These are phyloP conservation scores for Solea solea DNA, from an alignment of 2,113 vertebrate species.

Conservation along the genomic window DNA sequence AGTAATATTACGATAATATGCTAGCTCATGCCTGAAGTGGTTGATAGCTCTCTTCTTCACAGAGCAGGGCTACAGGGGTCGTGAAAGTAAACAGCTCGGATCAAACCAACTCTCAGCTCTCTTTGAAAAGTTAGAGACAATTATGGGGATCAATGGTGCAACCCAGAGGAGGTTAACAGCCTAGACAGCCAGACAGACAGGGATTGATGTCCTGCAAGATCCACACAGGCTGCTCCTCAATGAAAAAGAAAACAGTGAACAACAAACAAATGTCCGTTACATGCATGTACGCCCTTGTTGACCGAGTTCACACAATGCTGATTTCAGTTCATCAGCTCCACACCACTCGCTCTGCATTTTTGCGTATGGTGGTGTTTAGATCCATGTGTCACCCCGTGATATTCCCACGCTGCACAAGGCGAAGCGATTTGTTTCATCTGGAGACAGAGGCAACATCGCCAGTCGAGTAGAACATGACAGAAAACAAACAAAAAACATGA, in stretches of 20 bases:
- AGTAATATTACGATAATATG: conserved; percentile 68
- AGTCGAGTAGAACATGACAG: conserved; percentile 5
- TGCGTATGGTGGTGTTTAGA: too few relatives aligned
- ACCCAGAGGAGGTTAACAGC: conserved; percentile 77
- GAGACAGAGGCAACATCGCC: too few relatives aligned
- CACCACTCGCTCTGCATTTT: too few relatives aligned
- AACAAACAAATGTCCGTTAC: too few relatives aligned
- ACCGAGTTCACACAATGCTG: too few relatives aligned
- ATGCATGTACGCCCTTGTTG: too few relatives aligned
- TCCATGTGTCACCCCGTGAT: too few relatives aligned
- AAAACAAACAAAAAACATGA: neutral
- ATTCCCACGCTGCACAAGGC: too few relatives aligned
- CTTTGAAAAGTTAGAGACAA: conserved; percentile 78
- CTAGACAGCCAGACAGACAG: conserved; percentile 73
- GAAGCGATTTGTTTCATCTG: too few relatives aligned
- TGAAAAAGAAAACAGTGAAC: conserved; percentile 1
- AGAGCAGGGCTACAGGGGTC: conserved; percentile 63
- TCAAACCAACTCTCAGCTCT: conserved; percentile 76
- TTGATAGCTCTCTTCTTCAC: conserved; percentile 73
- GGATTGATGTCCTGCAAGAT: conserved; percentile 67
- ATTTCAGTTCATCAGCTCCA: too few relatives aligned
- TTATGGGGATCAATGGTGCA: conserved; percentile 78
- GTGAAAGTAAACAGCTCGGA: conserved; percentile 78
- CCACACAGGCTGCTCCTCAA: conserved; percentile 50
- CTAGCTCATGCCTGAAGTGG: conserved; percentile 75